Evolutionary conservation across 2,888 invertebrate species (phyloP).

Genomic region (Perithous albicinctus): DNA sequence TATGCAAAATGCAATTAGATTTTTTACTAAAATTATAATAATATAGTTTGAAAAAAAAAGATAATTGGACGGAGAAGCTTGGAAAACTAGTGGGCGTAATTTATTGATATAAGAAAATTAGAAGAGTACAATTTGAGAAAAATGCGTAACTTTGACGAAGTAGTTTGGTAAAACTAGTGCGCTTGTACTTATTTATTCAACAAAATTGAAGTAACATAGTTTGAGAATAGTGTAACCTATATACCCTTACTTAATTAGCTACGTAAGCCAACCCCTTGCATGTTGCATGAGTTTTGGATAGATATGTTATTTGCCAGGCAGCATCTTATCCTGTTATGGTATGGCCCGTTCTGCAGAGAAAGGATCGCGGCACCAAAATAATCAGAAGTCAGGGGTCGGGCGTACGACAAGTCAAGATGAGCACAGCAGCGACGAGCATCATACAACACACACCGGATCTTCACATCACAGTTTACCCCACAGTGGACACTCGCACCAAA

Average conservation of each 20-base stretch:
- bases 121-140: too few species aligned
- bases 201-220: background rate
- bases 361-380: constrained; percentile 77
- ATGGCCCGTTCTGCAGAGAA: constrained; percentile 79
- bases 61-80: background rate
- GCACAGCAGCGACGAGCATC: constrained; percentile 85
- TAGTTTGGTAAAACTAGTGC: too few species aligned
- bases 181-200: background rate
- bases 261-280: constrained; percentile 57
- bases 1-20: background rate
- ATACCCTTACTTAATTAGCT: background rate
- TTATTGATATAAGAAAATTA: background rate
- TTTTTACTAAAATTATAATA: background rate
- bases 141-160: too few species aligned
- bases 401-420: constrained; percentile 85
- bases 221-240: background rate
- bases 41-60: too few species aligned
- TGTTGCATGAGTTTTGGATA: constrained; percentile 75
- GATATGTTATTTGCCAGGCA: constrained; percentile 76
- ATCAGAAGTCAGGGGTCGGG: constrained; percentile 76
- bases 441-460: constrained; percentile 82
- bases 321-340: constrained; percentile 79
- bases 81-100: background rate
- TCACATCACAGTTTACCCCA: constrained; percentile 83
- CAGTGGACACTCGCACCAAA: constrained; percentile 83